phyloP scores from a whole-genome alignment of 2,888 invertebrate genomes.

The Lithophane semibrunnea region DNA sequence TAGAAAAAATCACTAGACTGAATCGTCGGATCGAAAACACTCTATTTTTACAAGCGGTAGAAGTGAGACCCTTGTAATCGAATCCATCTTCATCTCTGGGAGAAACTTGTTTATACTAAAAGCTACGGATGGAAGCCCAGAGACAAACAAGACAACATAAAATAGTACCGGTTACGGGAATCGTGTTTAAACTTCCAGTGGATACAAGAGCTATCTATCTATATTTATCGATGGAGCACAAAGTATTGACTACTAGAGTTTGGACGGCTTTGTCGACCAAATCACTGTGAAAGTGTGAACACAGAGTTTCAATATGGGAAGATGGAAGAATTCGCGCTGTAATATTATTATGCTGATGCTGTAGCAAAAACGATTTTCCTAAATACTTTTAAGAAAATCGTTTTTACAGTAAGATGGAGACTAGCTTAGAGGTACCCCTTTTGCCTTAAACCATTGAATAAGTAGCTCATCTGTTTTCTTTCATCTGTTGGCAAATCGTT shows the following conservation, averaged over 20 bases:
- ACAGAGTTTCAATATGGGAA: not conserved
- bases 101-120: constrained; percentile 40
- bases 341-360: not conserved
- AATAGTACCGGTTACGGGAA: constrained; percentile 18
- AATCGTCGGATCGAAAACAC: not conserved
- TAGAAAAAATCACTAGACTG: not conserved
- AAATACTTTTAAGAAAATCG: not conserved
- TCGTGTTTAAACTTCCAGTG: constrained; percentile 16
- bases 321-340: not conserved
- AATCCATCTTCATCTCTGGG: constrained; percentile 30
- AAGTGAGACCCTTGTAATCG: constrained; percentile 41
- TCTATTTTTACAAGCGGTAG: not conserved
- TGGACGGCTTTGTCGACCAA: not conserved
- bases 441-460: too few species aligned
- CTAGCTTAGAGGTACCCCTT: too few species aligned
- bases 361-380: too few species aligned
- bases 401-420: not conserved
- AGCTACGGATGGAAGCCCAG: constrained; percentile 34
- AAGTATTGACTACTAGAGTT: constrained; percentile 5
- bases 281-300: not conserved
- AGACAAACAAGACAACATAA: constrained; percentile 39
- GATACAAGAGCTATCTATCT: constrained; percentile 7
- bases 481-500: too few species aligned
- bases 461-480: too few species aligned
- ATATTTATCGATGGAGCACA: constrained; percentile 1